These are phyloP conservation scores for Triplophysa tibetana DNA, from an alignment of 2,113 vertebrate genomes.

Conservation along the genomic window DNA sequence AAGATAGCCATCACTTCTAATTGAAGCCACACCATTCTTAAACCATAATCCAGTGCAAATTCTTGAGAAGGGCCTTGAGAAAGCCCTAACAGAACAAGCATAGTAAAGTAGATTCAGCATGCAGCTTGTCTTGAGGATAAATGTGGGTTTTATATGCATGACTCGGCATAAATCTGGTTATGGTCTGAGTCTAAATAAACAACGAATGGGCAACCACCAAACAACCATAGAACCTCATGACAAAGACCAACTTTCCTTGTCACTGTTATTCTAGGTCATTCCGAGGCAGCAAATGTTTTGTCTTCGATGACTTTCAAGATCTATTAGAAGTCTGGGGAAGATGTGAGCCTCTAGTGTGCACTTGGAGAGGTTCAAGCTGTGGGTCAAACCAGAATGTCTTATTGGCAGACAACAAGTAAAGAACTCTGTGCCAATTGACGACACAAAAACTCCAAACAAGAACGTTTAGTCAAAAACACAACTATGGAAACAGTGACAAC, in stretches of 20 bases:
- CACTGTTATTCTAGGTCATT: conserved; percentile 38
- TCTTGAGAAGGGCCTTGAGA: background rate
- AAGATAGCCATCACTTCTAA: background rate
- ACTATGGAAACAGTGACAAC: conserved; percentile 23
- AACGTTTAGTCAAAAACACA: conserved; percentile 35
- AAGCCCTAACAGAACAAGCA: background rate
- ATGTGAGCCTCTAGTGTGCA: conserved; percentile 35
- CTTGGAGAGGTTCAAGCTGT: conserved; percentile 30
- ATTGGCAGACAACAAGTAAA: conserved; percentile 45
- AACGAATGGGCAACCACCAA: background rate
- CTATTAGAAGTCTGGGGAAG: conserved; percentile 28
- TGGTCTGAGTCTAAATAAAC: background rate
- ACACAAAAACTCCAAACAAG: conserved; percentile 36
- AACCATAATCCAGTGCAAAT: background rate
- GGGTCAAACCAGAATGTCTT: conserved; percentile 48
- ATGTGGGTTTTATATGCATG: background rate
- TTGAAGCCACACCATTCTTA: background rate
- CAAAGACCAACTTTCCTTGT: conserved; percentile 5
- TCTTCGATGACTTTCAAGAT: conserved; percentile 42
- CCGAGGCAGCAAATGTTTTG: conserved; percentile 38
- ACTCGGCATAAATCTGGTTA: conserved; percentile 13
- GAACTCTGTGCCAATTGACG: conserved; percentile 37
- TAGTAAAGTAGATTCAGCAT: background rate
- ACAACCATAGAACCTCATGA: conserved; percentile 4
- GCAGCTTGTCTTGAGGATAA: background rate